Evolutionary conservation across 2,113 vertebrate species (phyloP).

Genomic region (Parus major): DNA sequence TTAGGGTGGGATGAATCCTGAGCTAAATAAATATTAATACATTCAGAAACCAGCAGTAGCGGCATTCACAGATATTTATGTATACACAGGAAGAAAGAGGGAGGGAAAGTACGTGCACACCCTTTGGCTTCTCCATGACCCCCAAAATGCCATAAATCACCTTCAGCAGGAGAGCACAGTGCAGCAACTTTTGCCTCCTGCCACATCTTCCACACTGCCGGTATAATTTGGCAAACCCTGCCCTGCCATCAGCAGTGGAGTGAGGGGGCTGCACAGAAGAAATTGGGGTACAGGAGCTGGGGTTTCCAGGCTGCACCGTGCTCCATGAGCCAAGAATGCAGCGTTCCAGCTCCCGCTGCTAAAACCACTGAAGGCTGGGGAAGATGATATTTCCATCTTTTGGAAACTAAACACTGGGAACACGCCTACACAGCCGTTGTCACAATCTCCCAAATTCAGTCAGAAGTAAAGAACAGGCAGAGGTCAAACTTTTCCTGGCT

Average conservation of each 20-base stretch:
- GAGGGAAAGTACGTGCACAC: not conserved
- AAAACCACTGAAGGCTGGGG: constrained; percentile 15
- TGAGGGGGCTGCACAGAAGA: not conserved
- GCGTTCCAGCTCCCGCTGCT: not conserved
- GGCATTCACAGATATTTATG: not conserved
- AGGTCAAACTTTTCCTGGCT: constrained; percentile 59
- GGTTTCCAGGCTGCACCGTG: not conserved
- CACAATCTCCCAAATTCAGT: constrained; percentile 53
- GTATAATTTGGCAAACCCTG: not conserved
- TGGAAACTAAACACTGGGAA: constrained; percentile 56
- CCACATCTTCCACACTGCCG: not conserved
- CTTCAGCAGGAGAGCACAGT: not conserved
- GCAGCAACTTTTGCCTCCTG: not conserved
- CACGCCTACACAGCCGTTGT: constrained; percentile 63
- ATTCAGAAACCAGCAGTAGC: not conserved
- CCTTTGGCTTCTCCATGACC: not conserved
- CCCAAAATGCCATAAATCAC: not conserved
- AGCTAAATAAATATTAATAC: not conserved
- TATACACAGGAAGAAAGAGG: not conserved
- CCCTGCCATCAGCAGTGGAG: not conserved
- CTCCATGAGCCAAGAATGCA: not conserved
- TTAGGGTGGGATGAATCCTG: not conserved
- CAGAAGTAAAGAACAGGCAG: constrained; percentile 47
- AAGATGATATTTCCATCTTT: constrained; percentile 69
- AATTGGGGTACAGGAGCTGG: not conserved